phyloP scores from a whole-genome alignment of 2,888 invertebrate species.

The Noctua pronuba region DNA sequence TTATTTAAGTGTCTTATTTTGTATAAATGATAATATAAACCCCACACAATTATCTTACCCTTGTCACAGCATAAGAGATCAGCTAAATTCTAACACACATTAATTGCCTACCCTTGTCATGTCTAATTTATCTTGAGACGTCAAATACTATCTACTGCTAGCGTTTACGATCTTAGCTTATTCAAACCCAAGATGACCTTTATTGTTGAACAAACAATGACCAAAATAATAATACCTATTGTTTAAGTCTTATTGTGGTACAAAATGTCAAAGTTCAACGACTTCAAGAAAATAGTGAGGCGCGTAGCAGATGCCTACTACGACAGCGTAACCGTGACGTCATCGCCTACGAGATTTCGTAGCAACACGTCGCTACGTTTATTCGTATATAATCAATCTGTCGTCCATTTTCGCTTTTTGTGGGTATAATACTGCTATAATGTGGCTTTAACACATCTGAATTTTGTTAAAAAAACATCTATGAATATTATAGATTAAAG shows the following conservation, averaged over 20 bases:
- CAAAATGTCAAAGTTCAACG: background rate
- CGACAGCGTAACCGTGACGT: slow-evolving; percentile 39
- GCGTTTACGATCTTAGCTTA: background rate
- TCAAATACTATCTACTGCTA: slow-evolving; percentile 2
- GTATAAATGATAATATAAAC: background rate
- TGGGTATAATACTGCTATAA: background rate
- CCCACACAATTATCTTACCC: background rate
- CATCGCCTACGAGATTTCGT: slow-evolving; percentile 29
- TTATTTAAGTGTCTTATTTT: background rate
- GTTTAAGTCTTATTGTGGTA: background rate
- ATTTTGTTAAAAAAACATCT: background rate
- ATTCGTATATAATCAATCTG: slow-evolving; percentile 21
- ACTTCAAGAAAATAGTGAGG: background rate
- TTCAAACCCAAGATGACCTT: background rate
- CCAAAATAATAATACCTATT: background rate
- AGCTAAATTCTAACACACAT: background rate
- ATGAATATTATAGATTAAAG: background rate
- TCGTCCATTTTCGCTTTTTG: background rate
- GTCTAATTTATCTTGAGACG: slow-evolving; percentile 2
- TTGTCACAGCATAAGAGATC: background rate
- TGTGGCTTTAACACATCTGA: background rate
- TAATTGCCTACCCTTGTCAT: slow-evolving; percentile 6
- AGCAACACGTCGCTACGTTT: slow-evolving; percentile 33
- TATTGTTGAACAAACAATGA: background rate
- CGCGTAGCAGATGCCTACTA: slow-evolving; percentile 15